phyloP scores from a whole-genome alignment of 2,113 vertebrate species.

The Tyto alba region DNA sequence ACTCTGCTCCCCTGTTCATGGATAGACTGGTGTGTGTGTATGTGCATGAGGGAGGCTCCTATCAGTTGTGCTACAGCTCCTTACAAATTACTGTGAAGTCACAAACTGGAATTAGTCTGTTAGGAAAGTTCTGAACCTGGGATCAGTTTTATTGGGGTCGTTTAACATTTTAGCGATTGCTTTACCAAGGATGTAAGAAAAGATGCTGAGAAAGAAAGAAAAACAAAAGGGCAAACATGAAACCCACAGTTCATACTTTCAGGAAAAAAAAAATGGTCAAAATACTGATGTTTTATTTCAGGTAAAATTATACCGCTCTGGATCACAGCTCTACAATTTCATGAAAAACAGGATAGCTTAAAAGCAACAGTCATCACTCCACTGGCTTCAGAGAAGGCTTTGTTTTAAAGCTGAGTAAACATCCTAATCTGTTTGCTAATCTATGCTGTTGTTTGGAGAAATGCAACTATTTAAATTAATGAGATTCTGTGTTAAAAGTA shows the following conservation, averaged over 20 bases:
- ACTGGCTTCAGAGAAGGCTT: background rate
- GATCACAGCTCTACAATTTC: background rate
- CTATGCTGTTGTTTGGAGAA: background rate
- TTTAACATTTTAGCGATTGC: background rate
- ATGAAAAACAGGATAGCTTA: background rate
- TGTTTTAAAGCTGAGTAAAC: background rate
- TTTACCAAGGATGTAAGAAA: background rate
- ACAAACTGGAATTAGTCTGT: background rate
- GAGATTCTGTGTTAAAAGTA: background rate
- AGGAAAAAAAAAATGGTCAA: background rate
- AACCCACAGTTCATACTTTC: background rate
- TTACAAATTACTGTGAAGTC: background rate
- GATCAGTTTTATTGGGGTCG: background rate
- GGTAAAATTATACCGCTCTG: background rate
- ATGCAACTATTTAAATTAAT: background rate
- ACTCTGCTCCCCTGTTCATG: background rate
- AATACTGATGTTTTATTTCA: background rate
- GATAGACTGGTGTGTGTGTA: background rate
- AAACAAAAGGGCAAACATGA: background rate
- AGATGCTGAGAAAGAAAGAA: background rate
- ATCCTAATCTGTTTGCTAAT: background rate
- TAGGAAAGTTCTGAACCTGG: background rate
- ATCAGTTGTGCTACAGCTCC: background rate
- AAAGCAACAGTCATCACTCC: background rate
- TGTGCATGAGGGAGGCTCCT: accelerated